Evolutionary conservation across 2,888 invertebrate species (phyloP), one percentile per base, ranked within the genome.

Genomic region (Drosophila parthenogenetica): DNA sequence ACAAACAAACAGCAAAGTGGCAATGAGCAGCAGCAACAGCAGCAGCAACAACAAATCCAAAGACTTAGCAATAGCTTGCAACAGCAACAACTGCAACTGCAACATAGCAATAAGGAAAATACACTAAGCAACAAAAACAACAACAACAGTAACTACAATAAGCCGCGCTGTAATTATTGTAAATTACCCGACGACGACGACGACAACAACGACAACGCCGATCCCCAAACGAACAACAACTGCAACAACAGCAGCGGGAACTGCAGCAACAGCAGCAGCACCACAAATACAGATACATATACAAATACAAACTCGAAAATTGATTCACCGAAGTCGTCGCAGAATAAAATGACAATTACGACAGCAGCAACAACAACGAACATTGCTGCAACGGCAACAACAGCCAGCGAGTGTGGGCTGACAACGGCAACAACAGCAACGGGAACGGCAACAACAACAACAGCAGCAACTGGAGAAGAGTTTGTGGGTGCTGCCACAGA

Each of bases 11-110:
- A 66, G 88, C 79, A 63, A 67, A 84, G 83, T 77, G 88, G 84
- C 83, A 86, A 81, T 81, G 82, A 82, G 75, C 81, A 76, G 58
- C 70, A 75, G 72, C 80, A 83, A 50, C 71, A 79, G 62, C 55
- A 79, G 8, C 74, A 79, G 39, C 73, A 69, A 76, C 83, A 85
- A 79, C 78, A 77, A 86, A 90, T 82, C 90, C 90, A 90, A 90
- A 90, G 90, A 90, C 89, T 89, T 90, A 90, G 90, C 80, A 85
- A 87, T 89, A 81, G 77, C 75, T 79, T 79, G 80, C 83, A 86
- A 81, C 72, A 82, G 58, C 70, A 67, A 49, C 77, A 73, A 55
- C 73, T 70, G 53, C 71, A 73, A 71, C 78, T 61, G 71, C 81
- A 86, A 79, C 69, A 80, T 84, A 87, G 81, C 81, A 88, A 88